Evolutionary conservation across 2,113 vertebrate species (phyloP), one percentile per base, ranked within the genome.

Genomic region (Boulengeromyrus knoepffleri): DNA sequence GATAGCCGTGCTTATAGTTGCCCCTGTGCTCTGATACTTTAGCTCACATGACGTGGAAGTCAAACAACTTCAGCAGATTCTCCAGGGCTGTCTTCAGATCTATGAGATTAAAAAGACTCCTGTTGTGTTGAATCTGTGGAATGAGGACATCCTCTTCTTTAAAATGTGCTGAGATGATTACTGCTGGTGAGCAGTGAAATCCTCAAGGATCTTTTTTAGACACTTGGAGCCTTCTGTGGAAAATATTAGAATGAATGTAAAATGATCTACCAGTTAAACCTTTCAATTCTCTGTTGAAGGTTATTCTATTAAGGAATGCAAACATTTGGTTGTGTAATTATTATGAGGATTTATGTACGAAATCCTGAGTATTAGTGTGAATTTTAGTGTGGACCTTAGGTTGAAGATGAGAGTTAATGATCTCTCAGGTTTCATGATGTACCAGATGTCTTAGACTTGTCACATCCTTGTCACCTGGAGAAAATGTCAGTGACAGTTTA

Each of bases 111-210:
- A 89, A 45, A 31, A 45, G 2, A 45, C 88, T 62, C 24, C 58
- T 66, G 5, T 47, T 21, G 17, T 89, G 36, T 90, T 24, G 13
- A 84, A 85, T 88, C 49, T 90, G 47, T 88, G 89, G 74, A 46
- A 42, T 53, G 89, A 88, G 53, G 36, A 19, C n/a, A 83, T 89
- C 89, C 46, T 84, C 47, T 53, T 24, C 50, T 53, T 56, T 49
- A 36, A 87, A 45, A 89, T 12, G 2, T 88, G 62, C 89, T 36
- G 88, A 89, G 39, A 89, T 19, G 19, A 80, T 5, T 31, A 15
- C n/a, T 74, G 49, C 66, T 1, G 46, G 7, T 39, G 10, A 83
- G 90, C 27, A 15, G 70, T 46, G 83, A 19, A 80, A 49, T 87
- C 85, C 19, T n/a, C 47, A 56, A 13, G 49, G n/a, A 13, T 3